Evolutionary conservation across 2,113 vertebrate genomes (phyloP).

Genomic region (Acanthochromis polyacanthus): DNA sequence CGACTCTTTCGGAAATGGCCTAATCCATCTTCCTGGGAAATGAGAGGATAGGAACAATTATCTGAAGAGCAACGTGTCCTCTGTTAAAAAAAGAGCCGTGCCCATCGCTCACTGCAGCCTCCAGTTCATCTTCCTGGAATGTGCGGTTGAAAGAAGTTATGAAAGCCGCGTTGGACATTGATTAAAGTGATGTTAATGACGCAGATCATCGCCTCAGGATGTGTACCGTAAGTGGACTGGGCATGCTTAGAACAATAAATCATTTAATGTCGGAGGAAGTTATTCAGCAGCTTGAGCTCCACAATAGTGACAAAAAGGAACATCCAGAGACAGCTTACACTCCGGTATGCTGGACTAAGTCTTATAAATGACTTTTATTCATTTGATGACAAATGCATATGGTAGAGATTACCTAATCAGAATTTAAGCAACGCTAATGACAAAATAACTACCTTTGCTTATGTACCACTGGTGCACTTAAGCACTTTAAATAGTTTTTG

Average conservation of each 20-base stretch:
- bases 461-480: constrained; percentile 13
- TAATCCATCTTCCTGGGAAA: constrained; percentile 82
- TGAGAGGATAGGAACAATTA: constrained; percentile 78
- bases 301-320: constrained; percentile 1
- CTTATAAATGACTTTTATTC: constrained; percentile 29
- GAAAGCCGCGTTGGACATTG: constrained; percentile 60
- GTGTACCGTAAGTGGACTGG: not conserved
- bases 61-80: constrained; percentile 60
- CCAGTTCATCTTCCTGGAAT: constrained; percentile 68
- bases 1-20: constrained; percentile 70
- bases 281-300: constrained; percentile 22
- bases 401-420: constrained; percentile 47
- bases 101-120: constrained; percentile 29
- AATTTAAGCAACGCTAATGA: constrained; percentile 40
- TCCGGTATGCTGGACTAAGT: not conserved
- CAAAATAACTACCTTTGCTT: constrained; percentile 40
- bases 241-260: constrained; percentile 40
- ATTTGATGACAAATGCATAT: constrained; percentile 38
- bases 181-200: constrained; percentile 74
- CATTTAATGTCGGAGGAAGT: constrained; percentile 41
- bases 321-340: constrained; percentile 1
- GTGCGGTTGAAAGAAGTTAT: constrained; percentile 58
- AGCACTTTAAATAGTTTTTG: constrained; percentile 25
- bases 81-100: constrained; percentile 48
- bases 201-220: constrained; percentile 61